Evolutionary conservation across 2,888 invertebrate genomes (phyloP), one percentile per base, ranked within the genome.

Genomic region (Cephus pulcher): DNA sequence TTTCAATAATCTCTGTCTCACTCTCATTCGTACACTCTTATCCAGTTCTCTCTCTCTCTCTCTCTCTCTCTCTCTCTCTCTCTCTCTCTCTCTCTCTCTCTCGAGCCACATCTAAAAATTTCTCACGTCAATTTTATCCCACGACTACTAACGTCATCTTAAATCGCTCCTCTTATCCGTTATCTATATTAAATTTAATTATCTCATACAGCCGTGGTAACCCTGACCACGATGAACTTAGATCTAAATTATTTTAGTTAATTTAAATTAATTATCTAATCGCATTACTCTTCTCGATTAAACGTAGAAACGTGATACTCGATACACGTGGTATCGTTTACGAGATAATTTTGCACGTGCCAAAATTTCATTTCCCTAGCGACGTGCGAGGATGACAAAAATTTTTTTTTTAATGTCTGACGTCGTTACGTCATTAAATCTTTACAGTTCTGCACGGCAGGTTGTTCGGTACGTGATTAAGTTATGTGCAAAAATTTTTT

Each of bases 181-280:
- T 56, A 56, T 56, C 56, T 56, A 56, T 56, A 56, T 56, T 56
- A 56, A 23, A 15, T 30, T 34, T 73, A 78, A 56, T 15, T 76
- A 68, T 76, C 34, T 76, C 73, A 76, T 76, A 76, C 37, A 78
- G 78, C 76, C 78, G 70, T 78, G 78, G 76, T 78, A 78, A 78
- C 76, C 78, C 78, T 76, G 35, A 32, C 33, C 33, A n/a, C 32
- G 71, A 23, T 56, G 37, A 78, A 77, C 76, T 73, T 79, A 71
- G 74, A 75, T 78, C 40, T 23, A 40, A 74, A 77, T 78, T 79
- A 33, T 35, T 32, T 71, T 71, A 71, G 12, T 75, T 75, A 56
- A 35, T 75, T 40, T 75, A 74, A 32, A 74, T 74, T 56, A 75
- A 68, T n/a, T 33, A 75, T 34, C 75, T 56, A 75, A 75, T 9